Evolutionary conservation across 2,113 vertebrate genomes (phyloP).

Genomic region (Pseudorhombus dupliciocellatus): DNA sequence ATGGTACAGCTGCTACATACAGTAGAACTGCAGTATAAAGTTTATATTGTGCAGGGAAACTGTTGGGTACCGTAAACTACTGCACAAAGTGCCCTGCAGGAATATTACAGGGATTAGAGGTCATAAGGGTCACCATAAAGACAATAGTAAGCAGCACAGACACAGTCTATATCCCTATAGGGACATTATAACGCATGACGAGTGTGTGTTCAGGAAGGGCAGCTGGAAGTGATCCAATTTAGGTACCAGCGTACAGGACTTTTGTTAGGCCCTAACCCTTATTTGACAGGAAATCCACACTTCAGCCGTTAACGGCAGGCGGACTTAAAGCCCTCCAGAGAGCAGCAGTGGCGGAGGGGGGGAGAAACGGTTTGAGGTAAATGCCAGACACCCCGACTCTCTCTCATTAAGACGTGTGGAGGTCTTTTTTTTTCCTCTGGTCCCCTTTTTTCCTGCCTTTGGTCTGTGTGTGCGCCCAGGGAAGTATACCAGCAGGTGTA

Average conservation of each 20-base stretch:
- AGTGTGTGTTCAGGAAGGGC: conserved; percentile 41
- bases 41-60: conserved; percentile 10
- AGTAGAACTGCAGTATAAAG: conserved; percentile 12
- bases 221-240: conserved; percentile 80
- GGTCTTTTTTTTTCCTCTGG: conserved; percentile 69
- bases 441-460: conserved; percentile 53
- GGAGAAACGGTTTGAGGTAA: conserved; percentile 68
- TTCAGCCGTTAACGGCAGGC: conserved; percentile 78
- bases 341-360: conserved; percentile 49
- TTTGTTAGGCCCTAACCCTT: conserved; percentile 78
- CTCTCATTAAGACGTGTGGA: conserved; percentile 79
- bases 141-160: conserved; percentile 38
- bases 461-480: conserved; percentile 32
- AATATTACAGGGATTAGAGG: conserved; percentile 49
- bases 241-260: conserved; percentile 67
- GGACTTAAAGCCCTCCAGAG: conserved; percentile 76
- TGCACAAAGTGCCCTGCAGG: conserved; percentile 12
- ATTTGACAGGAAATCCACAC: conserved; percentile 83
- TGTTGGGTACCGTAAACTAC: conserved; percentile 1
- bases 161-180: conserved; percentile 45
- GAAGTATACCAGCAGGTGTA: conserved; percentile 71
- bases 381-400: conserved; percentile 67
- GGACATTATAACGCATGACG: conserved; percentile 47
- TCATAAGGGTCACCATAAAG: conserved; percentile 55
- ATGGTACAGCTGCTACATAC: conserved; percentile 1